Base-by-base conservation (phyloP, 1,140 invertebrate genomes). In the Apolygus lucorum region DNA sequence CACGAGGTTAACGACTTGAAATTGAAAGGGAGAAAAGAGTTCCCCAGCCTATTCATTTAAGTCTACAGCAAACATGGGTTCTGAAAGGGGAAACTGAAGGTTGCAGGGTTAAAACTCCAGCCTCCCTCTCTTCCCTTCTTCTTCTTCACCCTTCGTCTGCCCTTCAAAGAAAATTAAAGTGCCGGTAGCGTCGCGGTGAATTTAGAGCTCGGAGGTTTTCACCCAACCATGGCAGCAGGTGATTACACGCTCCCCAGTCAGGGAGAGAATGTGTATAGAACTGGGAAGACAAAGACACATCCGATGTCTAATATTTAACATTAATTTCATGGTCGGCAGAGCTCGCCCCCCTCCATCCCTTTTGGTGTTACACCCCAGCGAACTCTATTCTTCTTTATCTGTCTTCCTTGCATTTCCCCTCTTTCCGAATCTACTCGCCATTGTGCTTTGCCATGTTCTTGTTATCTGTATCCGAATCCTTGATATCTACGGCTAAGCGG, bases 291-390 rank as follows among this genome's bases (percentile, higher is more conserved):
- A 63, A 63, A 63, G 62, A 63, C 62, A 63, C 62, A 63, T 63
- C 62, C 62, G 62, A 63, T 63, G 62, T 63, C 62, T 63, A 63
- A 63, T 63, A 63, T 63, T 63, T 63, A 63, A 63, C 62, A 63
- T 63, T 63, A 63, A 63, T 63, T 63, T 63, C 62, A 63, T 63
- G 62, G 2, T 63, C 26, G 62, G 62, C 62, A 14, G 62, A 63
- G 21, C 27, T 25, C 62, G 21, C 26, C 26, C 62, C 22, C 21
- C 62, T 26, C 62, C 62, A 22, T 63, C 26, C 22, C 26, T 25
- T 26, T 27, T 63, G 17, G 22, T 63, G 21, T 26, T 63, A 21
- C 26, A 25, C 62, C 62, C 14, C 22, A 21, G 22, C 62, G 27
- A 2, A 62, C 24, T 24, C 54, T 63, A 25, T 63, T 49, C 34